These are phyloP conservation scores for Charaxes varanes DNA, from an alignment of 1,140 invertebrate species.

Conservation along the genomic window DNA sequence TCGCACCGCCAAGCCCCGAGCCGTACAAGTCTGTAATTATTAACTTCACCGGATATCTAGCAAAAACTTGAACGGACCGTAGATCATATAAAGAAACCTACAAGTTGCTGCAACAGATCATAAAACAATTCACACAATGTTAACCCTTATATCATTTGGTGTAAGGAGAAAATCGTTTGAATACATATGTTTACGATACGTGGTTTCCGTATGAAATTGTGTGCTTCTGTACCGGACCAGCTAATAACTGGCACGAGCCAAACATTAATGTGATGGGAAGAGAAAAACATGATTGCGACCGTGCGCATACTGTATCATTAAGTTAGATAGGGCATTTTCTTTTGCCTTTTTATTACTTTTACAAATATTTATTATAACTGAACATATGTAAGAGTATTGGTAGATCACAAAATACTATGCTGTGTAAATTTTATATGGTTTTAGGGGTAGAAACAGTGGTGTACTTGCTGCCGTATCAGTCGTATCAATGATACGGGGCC, in stretches of 20 bases:
- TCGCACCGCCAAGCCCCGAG: constrained; percentile 30
- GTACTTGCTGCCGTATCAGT: too few relatives aligned
- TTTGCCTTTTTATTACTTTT: constrained; percentile 9
- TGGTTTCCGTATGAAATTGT: constrained; percentile 33
- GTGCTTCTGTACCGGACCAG: constrained; percentile 33
- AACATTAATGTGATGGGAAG: constrained; percentile 40
- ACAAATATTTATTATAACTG: constrained; percentile 3
- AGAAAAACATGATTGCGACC: constrained; percentile 35
- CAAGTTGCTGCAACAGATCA: constrained; percentile 4
- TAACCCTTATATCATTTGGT: not conserved
- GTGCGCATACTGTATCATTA: constrained; percentile 26
- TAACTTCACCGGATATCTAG: constrained; percentile 47
- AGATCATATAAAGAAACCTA: constrained; percentile 19
- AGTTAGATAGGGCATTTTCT: constrained; percentile 17
- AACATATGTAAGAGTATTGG: too few relatives aligned
- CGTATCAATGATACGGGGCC: too few relatives aligned
- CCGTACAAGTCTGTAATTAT: constrained; percentile 46
- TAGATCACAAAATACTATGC: too few relatives aligned
- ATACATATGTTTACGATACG: not conserved
- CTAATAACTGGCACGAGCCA: constrained; percentile 48
- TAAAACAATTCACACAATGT: constrained; percentile 11
- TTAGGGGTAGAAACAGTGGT: too few relatives aligned
- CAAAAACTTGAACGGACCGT: constrained; percentile 47
- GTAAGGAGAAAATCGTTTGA: constrained; percentile 10
- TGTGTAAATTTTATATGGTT: too few relatives aligned